A percentile compares a stretch with the other conserved stretches of the same genome.
phyloP scores from a whole-genome alignment of 2,113 vertebrate genomes.

The Gavia stellata region DNA sequence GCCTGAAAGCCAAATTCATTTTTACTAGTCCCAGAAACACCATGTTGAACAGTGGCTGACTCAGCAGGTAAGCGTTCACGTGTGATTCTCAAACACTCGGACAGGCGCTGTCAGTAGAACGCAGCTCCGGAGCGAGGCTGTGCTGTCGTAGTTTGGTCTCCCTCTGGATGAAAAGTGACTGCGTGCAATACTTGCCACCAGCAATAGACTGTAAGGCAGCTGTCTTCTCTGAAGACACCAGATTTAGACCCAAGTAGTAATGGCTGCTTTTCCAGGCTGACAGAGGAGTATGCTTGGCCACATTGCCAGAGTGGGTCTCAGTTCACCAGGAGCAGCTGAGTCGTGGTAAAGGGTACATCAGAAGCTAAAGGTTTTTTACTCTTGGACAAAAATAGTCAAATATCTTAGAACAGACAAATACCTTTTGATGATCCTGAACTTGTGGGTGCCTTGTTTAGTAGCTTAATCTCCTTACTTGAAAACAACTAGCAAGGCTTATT shows the following conservation, averaged over 20 bases:
- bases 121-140: neutral
- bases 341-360: neutral
- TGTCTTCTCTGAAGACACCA: neutral
- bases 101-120: neutral
- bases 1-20: neutral
- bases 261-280: neutral
- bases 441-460: neutral
- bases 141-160: neutral
- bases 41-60: neutral
- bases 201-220: neutral
- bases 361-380: neutral
- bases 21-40: neutral
- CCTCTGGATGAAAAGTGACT: neutral
- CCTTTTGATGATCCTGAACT: neutral
- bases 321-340: neutral
- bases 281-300: accelerated
- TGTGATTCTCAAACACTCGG: neutral
- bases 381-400: neutral
- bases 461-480: neutral
- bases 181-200: neutral
- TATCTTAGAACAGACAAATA: neutral
- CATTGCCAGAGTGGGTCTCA: neutral
- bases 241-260: neutral
- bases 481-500: neutral
- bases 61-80: accelerated